Evolutionary conservation across 2,888 invertebrate genomes (phyloP).

Genomic region (Arctia plantaginis): DNA sequence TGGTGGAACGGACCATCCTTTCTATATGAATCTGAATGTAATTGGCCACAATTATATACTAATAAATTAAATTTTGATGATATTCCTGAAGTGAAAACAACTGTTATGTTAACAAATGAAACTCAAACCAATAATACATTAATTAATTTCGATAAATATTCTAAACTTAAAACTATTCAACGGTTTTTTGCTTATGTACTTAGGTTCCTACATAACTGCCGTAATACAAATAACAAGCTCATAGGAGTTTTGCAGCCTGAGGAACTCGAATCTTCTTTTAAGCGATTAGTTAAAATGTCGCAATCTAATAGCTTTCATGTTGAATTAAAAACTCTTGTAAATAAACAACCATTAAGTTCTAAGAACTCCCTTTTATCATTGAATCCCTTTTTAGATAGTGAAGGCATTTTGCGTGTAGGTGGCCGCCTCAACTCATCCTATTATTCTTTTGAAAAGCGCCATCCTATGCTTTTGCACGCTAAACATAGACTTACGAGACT

Average conservation of each 20-base stretch:
- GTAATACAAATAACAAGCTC: not conserved
- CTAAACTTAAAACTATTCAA: too few species aligned
- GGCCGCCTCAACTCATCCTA: too few species aligned
- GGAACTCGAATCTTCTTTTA: conserved; percentile 4
- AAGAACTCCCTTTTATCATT: not conserved
- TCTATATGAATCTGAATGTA: too few species aligned
- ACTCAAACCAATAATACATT: too few species aligned
- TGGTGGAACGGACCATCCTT: too few species aligned
- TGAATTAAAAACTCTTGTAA: not conserved
- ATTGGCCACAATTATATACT: not conserved
- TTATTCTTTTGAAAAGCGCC: too few species aligned
- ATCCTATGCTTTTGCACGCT: too few species aligned
- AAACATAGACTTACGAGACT: too few species aligned
- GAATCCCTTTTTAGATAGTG: too few species aligned
- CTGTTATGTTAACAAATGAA: not conserved
- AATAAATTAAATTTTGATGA: not conserved
- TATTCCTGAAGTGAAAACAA: not conserved
- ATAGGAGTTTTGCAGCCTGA: not conserved
- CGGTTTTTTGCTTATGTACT: not conserved
- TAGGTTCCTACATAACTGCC: too few species aligned
- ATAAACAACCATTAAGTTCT: not conserved
- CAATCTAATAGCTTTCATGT: not conserved
- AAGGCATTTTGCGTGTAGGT: too few species aligned
- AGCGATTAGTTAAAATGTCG: not conserved
- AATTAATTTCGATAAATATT: too few species aligned